Conservation (phyloP, 2,888 invertebrate species). For the Drosophila nr. perissopoda region DNA sequence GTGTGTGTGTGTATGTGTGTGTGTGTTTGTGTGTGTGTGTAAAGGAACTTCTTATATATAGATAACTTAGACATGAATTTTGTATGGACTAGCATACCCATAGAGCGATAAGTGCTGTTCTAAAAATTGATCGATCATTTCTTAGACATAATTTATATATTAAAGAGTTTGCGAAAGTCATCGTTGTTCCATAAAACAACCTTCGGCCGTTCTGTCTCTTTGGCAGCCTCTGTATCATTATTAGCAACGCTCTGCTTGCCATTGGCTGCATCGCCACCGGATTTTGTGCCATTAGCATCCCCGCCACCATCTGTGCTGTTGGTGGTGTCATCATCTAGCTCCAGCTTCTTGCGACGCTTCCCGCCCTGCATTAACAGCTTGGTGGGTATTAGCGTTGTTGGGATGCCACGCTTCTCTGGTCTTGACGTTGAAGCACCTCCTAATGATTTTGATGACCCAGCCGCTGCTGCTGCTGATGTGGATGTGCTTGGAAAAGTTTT, state of each 20-base stretch:
- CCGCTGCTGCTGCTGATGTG: slow-evolving; percentile 67
- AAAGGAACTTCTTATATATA: slow-evolving; percentile 5
- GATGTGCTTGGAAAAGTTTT: slow-evolving; percentile 12
- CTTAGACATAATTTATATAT: slow-evolving; percentile 25
- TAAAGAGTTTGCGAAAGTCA: slow-evolving; percentile 83
- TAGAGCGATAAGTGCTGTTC: slow-evolving; percentile 8
- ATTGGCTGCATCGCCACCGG: slow-evolving; percentile 3
- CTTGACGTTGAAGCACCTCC: slow-evolving; percentile 71
- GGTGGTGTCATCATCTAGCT: slow-evolving; percentile 35
- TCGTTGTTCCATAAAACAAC: slow-evolving; percentile 76
- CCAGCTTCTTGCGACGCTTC: slow-evolving; percentile 78
- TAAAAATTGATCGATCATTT: slow-evolving; percentile 3
- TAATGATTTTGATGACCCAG: slow-evolving; percentile 8
- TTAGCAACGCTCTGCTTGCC: slow-evolving; percentile 6
- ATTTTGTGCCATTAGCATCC: slow-evolving; percentile 60
- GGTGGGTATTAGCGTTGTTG: slow-evolving; percentile 63
- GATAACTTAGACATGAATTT: slow-evolving; percentile 15
- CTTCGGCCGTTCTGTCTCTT: slow-evolving; percentile 8
- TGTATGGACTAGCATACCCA: slow-evolving; percentile 5
- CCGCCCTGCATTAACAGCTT: slow-evolving; percentile 60
- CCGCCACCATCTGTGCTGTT: slow-evolving; percentile 53
- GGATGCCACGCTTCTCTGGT: slow-evolving; percentile 61
- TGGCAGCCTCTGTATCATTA: not conserved
- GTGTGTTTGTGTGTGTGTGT: not conserved
- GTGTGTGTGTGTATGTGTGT: not conserved